Conservation (phyloP, 92 coral and sea anemone genomes). For the Galaxea fascicularis region DNA sequence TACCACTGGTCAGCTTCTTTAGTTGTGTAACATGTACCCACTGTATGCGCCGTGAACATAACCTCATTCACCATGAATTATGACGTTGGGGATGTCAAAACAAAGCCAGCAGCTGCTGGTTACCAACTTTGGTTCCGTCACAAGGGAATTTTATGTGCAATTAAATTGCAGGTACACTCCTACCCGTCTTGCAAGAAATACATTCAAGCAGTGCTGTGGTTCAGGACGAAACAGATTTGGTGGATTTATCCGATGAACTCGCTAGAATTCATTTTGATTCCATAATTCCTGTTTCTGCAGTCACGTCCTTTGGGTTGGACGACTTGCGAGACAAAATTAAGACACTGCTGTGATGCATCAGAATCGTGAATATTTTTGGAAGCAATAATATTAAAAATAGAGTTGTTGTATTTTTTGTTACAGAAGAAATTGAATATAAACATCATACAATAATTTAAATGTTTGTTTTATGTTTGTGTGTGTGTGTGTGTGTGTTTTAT, state of each 20-base stretch:
- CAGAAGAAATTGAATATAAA: too few species aligned
- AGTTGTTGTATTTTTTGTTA: too few species aligned
- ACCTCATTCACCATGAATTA: background rate
- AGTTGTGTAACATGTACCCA: background rate
- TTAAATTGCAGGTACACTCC: conserved; percentile 15
- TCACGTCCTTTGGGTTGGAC: conserved; percentile 75
- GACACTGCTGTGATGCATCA: conserved; percentile 21
- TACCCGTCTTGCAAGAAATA: conserved; percentile 35
- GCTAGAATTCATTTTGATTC: conserved; percentile 19
- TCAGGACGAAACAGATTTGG: conserved; percentile 17
- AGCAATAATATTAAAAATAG: too few species aligned
- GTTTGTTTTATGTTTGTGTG: too few species aligned
- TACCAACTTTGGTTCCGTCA: too few species aligned
- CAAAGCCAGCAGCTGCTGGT: background rate
- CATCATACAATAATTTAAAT: too few species aligned
- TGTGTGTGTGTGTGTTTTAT: too few species aligned
- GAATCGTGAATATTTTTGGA: background rate
- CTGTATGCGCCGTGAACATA: background rate
- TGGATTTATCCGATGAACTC: conserved; percentile 29
- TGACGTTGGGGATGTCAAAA: background rate
- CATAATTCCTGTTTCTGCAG: conserved; percentile 76
- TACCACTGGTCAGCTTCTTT: background rate
- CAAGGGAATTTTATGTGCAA: background rate
- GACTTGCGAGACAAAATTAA: conserved; percentile 66
- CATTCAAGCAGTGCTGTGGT: conserved; percentile 3